Evolutionary conservation across 2,113 vertebrate genomes (phyloP), one percentile per base, ranked within the genome.

Genomic region (Epinephelus cyanopodus): DNA sequence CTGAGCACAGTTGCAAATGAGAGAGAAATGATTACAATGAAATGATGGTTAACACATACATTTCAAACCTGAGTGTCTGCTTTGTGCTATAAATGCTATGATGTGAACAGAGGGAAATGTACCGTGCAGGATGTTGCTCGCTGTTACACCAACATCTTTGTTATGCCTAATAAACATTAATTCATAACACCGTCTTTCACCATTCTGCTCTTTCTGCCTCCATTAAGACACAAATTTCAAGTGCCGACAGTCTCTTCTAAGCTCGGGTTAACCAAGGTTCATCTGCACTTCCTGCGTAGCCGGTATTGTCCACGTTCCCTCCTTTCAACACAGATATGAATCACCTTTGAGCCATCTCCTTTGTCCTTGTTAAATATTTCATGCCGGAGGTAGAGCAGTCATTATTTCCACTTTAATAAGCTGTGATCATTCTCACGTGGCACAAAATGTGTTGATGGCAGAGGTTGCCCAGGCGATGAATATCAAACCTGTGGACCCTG

Each of bases 311-410:
- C 64, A 84, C n/a, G 45, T 87, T 27, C 83, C 61, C 86, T 90
- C 80, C 87, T 85, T 91, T 94, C 90, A 90, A 87, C 87, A 87
- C 45, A 82, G 88, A 90, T 90, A 93, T 92, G 85, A 93, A 92
- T 94, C 92, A 94, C 86, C 90, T 90, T 78, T 82, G 77, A 88
- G 91, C 68, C 87, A 76, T 89, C 83, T 91, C 91, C 90, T 93
- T 93, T 95, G 94, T 94, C 93, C 94, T 95, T 94, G 92, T 94
- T 93, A 93, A 95, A 95, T 95, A 92, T 94, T 94, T 95, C 90
- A 95, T 93, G 89, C 86, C 69, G 83, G 93, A 90, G 93, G 92
- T 93, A 94, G 92, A 90, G 87, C 92, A 92, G 93, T 93, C 93
- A 94, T 95, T 93, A 93, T 91, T 93, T 94, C 91, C 90, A 89